These are phyloP conservation scores for Echinometra lucunter DNA, from an alignment of 53 echinoderm and acorn worm genomes.

Conservation along the genomic window DNA sequence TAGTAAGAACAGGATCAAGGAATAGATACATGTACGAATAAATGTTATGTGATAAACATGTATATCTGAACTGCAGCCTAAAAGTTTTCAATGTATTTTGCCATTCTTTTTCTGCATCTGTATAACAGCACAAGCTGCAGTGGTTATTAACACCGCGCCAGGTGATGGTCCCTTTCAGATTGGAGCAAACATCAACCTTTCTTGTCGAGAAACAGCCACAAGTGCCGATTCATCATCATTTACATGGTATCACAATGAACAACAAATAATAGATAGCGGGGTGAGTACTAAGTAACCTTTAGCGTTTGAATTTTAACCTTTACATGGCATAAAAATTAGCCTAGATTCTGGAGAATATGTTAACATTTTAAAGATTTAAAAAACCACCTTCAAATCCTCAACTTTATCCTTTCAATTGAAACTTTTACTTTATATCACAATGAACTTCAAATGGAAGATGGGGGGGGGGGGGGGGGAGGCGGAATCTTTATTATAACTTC, in stretches of 20 bases:
- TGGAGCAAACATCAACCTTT: not conserved
- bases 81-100: not conserved
- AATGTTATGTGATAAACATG: too few relatives aligned
- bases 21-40: too few relatives aligned
- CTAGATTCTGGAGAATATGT: too few relatives aligned
- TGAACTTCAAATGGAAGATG: too few relatives aligned
- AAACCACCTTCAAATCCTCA: too few relatives aligned
- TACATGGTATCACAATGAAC: constrained; percentile 27
- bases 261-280: constrained; percentile 27
- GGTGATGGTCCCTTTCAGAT: not conserved
- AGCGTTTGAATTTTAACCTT: not conserved
- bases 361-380: too few relatives aligned
- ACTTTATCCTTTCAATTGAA: too few relatives aligned
- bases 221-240: not conserved
- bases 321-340: not conserved
- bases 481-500: too few relatives aligned
- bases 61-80: too few relatives aligned
- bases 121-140: not conserved
- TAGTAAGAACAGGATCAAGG: too few relatives aligned
- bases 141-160: not conserved
- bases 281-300: not conserved
- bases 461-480: too few relatives aligned
- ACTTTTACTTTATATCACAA: too few relatives aligned
- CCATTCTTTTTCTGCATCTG: not conserved
- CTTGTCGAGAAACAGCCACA: not conserved